Conservation (phyloP, 2,888 invertebrate species). For the Leptopilina syphax region DNA sequence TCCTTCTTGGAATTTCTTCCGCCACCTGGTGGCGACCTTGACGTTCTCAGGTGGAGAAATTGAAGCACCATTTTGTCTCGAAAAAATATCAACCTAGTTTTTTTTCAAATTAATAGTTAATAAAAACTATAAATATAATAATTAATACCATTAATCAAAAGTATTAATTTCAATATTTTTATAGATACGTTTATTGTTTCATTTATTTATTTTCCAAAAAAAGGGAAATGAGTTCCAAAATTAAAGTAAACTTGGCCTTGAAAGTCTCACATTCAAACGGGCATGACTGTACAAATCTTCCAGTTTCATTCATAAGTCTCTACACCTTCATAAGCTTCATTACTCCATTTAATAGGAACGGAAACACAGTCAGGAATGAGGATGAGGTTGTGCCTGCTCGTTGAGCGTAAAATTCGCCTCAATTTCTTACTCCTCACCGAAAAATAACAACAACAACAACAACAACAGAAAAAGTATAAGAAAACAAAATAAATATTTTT, state of each 20-base stretch:
- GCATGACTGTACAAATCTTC: conserved; percentile 30
- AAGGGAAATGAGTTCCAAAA: not conserved
- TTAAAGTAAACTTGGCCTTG: conserved; percentile 16
- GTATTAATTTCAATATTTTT: no score
- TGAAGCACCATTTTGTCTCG: no score
- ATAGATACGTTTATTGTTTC: no score
- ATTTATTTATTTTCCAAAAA: not conserved
- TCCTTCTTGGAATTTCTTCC: no score
- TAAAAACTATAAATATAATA: no score
- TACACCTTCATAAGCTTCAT: conserved; percentile 32
- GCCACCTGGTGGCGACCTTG: no score
- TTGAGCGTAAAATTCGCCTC: conserved; percentile 2
- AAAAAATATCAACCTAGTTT: no score
- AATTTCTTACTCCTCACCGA: conserved; percentile 1
- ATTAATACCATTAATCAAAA: no score
- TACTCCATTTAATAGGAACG: conserved; percentile 33
- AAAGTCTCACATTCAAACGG: conserved; percentile 17
- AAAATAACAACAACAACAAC: no score
- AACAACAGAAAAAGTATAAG: not conserved
- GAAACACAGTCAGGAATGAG: conserved; percentile 24
- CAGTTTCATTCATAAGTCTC: conserved; percentile 26
- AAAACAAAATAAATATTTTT: not conserved
- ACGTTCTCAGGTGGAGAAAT: no score
- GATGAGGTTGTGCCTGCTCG: conserved; percentile 1
- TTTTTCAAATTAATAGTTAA: no score